Evolutionary conservation across 37 sponge, comb jelly and placozoan species (phyloP).

Genomic region (Eunapius fragilis): DNA sequence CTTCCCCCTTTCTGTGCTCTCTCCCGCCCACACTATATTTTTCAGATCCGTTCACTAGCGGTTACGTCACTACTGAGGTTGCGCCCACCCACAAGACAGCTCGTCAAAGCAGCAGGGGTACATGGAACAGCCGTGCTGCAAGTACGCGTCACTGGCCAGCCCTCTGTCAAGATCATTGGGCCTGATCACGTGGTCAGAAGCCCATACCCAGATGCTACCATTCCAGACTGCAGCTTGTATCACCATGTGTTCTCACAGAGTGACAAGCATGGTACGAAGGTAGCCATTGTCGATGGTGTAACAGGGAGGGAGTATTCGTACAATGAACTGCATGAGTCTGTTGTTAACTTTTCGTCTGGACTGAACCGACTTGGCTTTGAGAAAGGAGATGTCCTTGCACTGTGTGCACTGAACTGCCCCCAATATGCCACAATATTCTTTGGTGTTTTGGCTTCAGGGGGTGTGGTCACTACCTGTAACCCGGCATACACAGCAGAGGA

Average conservation of each 20-base stretch:
- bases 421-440: constrained; percentile 47
- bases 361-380: constrained; percentile 49
- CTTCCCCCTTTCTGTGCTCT: too few species aligned
- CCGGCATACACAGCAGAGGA: constrained; percentile 73
- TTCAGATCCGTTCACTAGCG: too few species aligned
- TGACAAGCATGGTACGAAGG: constrained; percentile 22
- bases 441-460: constrained; percentile 73
- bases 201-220: constrained; percentile 39
- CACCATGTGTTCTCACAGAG: constrained; percentile 15
- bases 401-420: constrained; percentile 58
- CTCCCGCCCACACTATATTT: too few species aligned
- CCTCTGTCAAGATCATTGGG: background rate
- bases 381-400: constrained; percentile 58
- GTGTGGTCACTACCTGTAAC: constrained; percentile 72
- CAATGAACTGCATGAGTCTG: constrained; percentile 39
- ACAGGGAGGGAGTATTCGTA: constrained; percentile 54
- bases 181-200: constrained; percentile 40
- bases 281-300: constrained; percentile 58
- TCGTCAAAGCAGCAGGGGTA: too few species aligned
- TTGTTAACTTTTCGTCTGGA: constrained; percentile 40
- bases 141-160: too few species aligned
- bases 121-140: too few species aligned
- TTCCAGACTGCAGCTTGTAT: constrained; percentile 36
- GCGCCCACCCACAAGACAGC: too few species aligned
- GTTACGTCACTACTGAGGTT: too few species aligned